Evolutionary conservation across 2,888 invertebrate genomes (phyloP), one percentile per base, ranked within the genome.

Genomic region (Panzeria rudis): DNA sequence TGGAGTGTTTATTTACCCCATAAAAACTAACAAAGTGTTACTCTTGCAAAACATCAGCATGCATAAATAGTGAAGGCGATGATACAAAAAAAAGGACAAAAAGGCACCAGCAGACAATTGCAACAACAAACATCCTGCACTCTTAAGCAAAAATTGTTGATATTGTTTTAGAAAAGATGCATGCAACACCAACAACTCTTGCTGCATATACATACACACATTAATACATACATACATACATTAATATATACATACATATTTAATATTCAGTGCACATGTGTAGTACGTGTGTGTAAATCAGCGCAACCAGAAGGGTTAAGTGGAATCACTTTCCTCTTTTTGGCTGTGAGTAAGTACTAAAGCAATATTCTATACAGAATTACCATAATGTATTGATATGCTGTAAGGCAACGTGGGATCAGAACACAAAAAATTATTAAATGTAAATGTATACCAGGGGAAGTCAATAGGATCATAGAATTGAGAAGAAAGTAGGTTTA

Each of bases 101-200:
- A 47, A 66, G 32, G 3, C 44, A 44, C 44, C 66, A 66, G 23
- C 47, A 76, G 32, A 66, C 54, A 66, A 38, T 77, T 69, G 59
- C 47, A 66, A 59, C 50, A 69, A 50, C n/a, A 56, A 56, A 23
- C 23, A 76, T 38, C 23, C 64, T 15, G 17, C 38, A 11, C 9
- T 66, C 41, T 25, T 52, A 15, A 15, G 23, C 20, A 44, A 17
- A 75, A 64, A 5, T 29, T 75, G 64, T 54, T 52, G 52, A 52
- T 41, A 54, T 75, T 64, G 15, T 23, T 62, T n/a, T 38, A 17
- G 20, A 17, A 32, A 41, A 35, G n/a, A 56, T n/a, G 6, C 38
- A 61, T 50, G 35, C 61, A 73, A 52, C 6, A 52, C 23, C 62
- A 38, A 50, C 50, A n/a, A n/a, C n/a, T n/a, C n/a, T n/a, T 38